Percentiles rank a stretch among this genome's conserved stretches.
phyloP scores from a whole-genome alignment of 2,797 vertebrate species.

The Anomalospiza imberbis region DNA sequence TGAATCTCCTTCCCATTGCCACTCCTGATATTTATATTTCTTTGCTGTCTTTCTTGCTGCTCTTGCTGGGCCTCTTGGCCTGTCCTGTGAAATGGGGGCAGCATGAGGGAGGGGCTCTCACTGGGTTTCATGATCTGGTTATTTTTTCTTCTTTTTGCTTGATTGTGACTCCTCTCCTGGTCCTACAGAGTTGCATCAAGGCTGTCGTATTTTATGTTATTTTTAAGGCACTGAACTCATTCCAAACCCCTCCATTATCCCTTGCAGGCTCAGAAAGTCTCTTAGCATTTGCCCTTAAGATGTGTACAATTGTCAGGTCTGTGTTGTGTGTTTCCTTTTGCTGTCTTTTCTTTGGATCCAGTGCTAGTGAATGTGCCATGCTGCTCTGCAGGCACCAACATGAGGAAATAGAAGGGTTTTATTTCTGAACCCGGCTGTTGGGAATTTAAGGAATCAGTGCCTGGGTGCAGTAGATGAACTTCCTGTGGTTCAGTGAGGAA shows the following conservation, averaged over 20 bases:
- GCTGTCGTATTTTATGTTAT: background rate
- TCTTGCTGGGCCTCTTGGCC: background rate
- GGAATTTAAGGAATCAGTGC: background rate
- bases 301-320: background rate
- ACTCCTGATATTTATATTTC: conserved; percentile 13
- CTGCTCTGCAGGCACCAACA: background rate
- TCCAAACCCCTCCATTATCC: background rate
- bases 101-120: background rate
- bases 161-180: background rate
- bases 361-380: background rate
- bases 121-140: background rate
- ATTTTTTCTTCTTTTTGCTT: background rate
- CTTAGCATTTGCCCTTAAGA: background rate
- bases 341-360: conserved; percentile 2
- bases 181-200: background rate
- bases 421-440: background rate
- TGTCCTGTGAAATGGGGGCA: background rate
- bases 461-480: background rate
- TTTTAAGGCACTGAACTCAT: conserved; percentile 17
- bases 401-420: background rate
- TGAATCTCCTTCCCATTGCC: conserved; percentile 1
- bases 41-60: background rate
- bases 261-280: conserved; percentile 3
- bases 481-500: background rate
- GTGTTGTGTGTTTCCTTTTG: conserved; percentile 38